These are phyloP conservation scores for Acanthococcus lagerstroemiae DNA, from an alignment of 2,888 invertebrate genomes.

Conservation along the genomic window DNA sequence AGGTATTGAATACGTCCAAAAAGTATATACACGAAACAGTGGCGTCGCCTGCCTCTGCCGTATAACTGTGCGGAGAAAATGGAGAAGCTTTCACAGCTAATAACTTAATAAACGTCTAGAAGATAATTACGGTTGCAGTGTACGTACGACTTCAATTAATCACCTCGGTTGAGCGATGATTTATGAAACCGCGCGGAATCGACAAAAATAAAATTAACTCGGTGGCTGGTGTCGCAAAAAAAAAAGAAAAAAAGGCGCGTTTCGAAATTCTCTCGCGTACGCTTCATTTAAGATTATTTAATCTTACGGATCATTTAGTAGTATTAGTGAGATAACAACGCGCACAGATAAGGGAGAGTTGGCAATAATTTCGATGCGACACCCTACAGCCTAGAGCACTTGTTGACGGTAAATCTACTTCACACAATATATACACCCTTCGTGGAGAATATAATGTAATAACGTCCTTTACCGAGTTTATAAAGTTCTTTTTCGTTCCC, in stretches of 20 bases:
- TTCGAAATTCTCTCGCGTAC: background rate
- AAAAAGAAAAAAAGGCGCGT: background rate
- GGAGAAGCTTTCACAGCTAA: constrained; percentile 11
- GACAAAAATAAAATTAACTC: background rate
- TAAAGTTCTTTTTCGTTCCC: constrained; percentile 13
- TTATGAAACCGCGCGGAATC: background rate
- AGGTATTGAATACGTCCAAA: too few relatives aligned
- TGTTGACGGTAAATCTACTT: constrained; percentile 31
- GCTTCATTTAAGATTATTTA: constrained; percentile 26
- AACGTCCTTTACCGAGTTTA: constrained; percentile 27
- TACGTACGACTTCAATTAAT: constrained; percentile 12
- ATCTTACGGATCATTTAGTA: constrained; percentile 30
- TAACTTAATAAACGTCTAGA: constrained; percentile 16
- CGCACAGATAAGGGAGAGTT: constrained; percentile 23
- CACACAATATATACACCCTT: constrained; percentile 30
- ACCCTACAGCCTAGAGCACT: constrained; percentile 29
- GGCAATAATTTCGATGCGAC: constrained; percentile 28
- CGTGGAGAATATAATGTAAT: constrained; percentile 26
- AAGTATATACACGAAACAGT: constrained; percentile 20
- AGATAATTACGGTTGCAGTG: constrained; percentile 1
- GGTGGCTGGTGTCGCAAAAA: background rate
- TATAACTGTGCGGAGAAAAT: background rate
- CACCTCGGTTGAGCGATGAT: background rate
- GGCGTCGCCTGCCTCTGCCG: too few relatives aligned
- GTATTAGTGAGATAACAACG: constrained; percentile 22